Percentiles rank a stretch among this genome's conserved stretches.
Conservation (phyloP, 1,140 invertebrate genomes). For the Pseudobourletiella spinata region DNA sequence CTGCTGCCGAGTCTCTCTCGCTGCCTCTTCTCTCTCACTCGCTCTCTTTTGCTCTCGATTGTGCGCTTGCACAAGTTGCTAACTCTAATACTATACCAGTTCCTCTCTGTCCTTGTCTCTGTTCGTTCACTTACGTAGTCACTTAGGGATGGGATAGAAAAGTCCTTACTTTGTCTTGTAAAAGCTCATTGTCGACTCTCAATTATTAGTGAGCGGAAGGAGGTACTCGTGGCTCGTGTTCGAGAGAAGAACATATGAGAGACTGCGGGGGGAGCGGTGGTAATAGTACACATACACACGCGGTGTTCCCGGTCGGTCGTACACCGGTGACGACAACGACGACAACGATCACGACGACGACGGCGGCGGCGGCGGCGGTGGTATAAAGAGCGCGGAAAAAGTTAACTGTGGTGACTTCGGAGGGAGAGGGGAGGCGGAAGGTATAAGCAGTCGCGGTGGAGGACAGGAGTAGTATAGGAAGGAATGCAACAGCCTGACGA, state of each 20-base stretch:
- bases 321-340: no score
- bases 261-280: no score
- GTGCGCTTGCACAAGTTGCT: constrained; percentile 21
- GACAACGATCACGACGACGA: neutral
- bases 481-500: neutral
- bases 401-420: no score
- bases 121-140: constrained; percentile 11
- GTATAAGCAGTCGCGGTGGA: no score
- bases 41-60: neutral
- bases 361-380: neutral
- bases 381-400: no score
- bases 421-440: neutral
- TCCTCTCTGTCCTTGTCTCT: constrained; percentile 26
- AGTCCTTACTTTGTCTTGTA: constrained; percentile 16
- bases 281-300: no score
- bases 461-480: no score
- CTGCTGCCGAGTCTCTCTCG: no score
- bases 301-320: no score
- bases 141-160: neutral
- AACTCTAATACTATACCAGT: constrained; percentile 22
- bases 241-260: no score
- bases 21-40: neutral
- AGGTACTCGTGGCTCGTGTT: neutral
- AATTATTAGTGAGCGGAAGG: constrained; percentile 6
- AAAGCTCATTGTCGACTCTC: constrained; percentile 8